These are phyloP conservation scores for Drosophila tsacasi DNA, from an alignment of 1,140 invertebrate species.

Conservation along the genomic window DNA sequence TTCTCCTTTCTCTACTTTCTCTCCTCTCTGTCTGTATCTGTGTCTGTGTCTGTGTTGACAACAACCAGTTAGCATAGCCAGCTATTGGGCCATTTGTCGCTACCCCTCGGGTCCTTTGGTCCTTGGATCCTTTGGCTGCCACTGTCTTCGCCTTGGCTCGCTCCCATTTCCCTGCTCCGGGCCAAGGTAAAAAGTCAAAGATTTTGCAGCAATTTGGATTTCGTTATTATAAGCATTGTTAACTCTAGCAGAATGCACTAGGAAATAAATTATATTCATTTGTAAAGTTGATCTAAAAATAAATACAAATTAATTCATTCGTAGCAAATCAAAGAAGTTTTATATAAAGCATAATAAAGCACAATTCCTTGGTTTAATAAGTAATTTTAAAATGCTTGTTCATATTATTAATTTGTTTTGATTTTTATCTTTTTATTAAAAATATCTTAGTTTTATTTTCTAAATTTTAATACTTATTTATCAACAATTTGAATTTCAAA, in stretches of 20 bases:
- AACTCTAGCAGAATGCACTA: slow-evolving; percentile 1
- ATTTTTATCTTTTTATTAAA: background rate
- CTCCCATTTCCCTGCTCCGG: slow-evolving; percentile 14
- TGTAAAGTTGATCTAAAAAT: too few relatives aligned
- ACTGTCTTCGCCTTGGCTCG: slow-evolving; percentile 35
- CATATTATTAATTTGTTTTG: background rate
- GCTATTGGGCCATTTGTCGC: slow-evolving; percentile 60
- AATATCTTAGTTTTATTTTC: background rate
- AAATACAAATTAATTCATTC: background rate
- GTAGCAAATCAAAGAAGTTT: background rate
- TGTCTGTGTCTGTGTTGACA: slow-evolving; percentile 42
- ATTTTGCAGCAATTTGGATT: slow-evolving; percentile 58
- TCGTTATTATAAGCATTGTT: slow-evolving; percentile 51
- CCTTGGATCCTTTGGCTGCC: slow-evolving; percentile 34
- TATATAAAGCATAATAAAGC: background rate
- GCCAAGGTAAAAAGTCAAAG: slow-evolving; percentile 75
- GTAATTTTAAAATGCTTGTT: too few relatives aligned
- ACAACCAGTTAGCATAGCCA: slow-evolving; percentile 60
- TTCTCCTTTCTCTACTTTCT: background rate
- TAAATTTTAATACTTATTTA: background rate
- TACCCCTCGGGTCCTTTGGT: slow-evolving; percentile 30
- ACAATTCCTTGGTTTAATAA: background rate
- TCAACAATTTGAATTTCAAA: too few relatives aligned
- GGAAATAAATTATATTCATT: background rate
- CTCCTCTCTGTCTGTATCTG: background rate